These are phyloP conservation scores for Tupiocoris notatus DNA, from an alignment of 2,888 invertebrate genomes.

Conservation along the genomic window DNA sequence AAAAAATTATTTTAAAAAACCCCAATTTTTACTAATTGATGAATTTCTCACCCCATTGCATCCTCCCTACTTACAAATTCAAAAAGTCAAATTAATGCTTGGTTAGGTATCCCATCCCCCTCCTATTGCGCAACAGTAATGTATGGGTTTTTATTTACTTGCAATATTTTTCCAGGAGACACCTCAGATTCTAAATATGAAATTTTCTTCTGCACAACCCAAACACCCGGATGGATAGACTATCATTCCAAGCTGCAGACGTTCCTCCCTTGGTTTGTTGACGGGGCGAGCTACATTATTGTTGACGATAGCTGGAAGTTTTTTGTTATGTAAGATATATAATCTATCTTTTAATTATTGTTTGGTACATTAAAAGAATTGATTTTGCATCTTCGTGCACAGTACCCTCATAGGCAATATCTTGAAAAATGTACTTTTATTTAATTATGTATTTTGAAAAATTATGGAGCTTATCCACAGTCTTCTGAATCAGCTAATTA, in stretches of 20 bases:
- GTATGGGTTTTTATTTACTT: background rate
- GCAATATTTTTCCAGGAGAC: background rate
- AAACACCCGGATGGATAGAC: conserved; percentile 68
- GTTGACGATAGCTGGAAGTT: conserved; percentile 90
- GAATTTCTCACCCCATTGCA: too few relatives aligned
- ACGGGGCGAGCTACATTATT: conserved; percentile 93
- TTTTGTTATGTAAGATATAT: conserved; percentile 68
- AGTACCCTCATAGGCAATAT: too few relatives aligned
- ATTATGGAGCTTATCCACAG: too few relatives aligned
- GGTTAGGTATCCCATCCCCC: too few relatives aligned
- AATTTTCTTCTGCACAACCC: conserved; percentile 74
- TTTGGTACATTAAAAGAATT: background rate
- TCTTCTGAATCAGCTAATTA: too few relatives aligned
- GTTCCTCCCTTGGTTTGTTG: conserved; percentile 91
- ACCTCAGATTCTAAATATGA: conserved; percentile 61
- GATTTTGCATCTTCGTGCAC: background rate
- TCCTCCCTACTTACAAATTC: too few relatives aligned
- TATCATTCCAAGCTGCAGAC: conserved; percentile 86
- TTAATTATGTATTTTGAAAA: too few relatives aligned
- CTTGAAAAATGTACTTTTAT: too few relatives aligned
- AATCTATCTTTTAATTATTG: background rate
- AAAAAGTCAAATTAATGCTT: too few relatives aligned
- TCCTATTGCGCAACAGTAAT: background rate
- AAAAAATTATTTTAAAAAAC: too few relatives aligned
- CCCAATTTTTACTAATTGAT: too few relatives aligned